Evolutionary conservation across 2,888 invertebrate species (phyloP).

Genomic region (Eristalis intricaria): DNA sequence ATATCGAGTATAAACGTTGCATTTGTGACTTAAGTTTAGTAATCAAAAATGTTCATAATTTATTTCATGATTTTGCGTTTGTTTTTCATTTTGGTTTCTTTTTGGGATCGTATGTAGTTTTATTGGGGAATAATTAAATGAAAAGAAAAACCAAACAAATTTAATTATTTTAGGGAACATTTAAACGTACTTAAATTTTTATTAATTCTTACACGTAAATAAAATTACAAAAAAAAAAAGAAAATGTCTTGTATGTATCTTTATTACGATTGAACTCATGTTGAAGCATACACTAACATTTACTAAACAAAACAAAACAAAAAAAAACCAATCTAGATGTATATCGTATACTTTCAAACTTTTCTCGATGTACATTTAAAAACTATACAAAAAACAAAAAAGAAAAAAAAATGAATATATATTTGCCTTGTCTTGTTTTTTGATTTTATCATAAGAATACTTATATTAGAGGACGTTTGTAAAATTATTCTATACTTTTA

Average conservation of each 20-base stretch:
- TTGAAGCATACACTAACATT: constrained; percentile 13
- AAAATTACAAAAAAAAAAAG: not conserved
- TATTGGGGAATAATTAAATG: constrained; percentile 17
- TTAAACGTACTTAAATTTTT: constrained; percentile 32
- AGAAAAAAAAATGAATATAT: not conserved
- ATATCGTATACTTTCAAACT: constrained; percentile 36
- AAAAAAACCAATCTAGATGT: constrained; percentile 56
- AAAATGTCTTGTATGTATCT: constrained; percentile 36
- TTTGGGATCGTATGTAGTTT: constrained; percentile 28
- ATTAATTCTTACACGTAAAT: constrained; percentile 11
- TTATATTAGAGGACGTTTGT: not conserved
- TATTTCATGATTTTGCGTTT: not conserved
- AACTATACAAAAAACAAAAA: not conserved
- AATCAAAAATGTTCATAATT: no score
- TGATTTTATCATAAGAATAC: not conserved
- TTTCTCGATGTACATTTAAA: constrained; percentile 50
- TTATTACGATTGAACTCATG: constrained; percentile 31
- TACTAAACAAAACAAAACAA: constrained; percentile 26
- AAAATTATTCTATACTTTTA: not conserved
- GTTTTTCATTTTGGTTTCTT: not conserved
- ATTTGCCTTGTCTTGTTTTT: constrained; percentile 11
- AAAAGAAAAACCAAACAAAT: constrained; percentile 13
- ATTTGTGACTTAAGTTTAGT: constrained; percentile 62
- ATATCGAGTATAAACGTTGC: constrained; percentile 60
- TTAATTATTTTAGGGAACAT: constrained; percentile 36